Evolutionary conservation across 2,888 invertebrate genomes (phyloP).

Genomic region (Morpho achilles): DNA sequence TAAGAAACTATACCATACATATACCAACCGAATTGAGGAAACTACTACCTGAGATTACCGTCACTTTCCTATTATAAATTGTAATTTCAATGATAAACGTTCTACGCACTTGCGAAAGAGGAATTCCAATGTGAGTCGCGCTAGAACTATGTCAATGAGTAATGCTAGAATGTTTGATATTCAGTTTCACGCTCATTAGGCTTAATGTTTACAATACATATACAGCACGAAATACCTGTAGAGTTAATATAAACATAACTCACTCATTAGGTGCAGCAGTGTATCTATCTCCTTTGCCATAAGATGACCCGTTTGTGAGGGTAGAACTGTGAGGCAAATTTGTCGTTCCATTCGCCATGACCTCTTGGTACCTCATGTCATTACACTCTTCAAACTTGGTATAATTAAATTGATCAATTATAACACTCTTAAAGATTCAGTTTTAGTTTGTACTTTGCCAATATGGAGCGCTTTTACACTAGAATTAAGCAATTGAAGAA

Average conservation of each 20-base stretch:
- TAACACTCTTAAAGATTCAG: neutral
- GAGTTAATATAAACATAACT: constrained; percentile 39
- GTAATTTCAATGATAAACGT: too few species aligned
- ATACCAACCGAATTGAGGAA: neutral
- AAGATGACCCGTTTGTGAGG: constrained; percentile 54
- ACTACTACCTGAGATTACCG: too few species aligned
- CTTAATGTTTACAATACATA: constrained; percentile 3
- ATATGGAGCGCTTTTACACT: too few species aligned
- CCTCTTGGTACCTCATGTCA: constrained; percentile 52
- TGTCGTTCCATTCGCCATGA: constrained; percentile 50
- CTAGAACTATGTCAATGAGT: neutral
- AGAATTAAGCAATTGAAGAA: neutral
- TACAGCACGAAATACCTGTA: constrained; percentile 8
- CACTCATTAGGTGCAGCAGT: constrained; percentile 73
- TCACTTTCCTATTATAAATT: too few species aligned
- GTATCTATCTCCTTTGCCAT: constrained; percentile 68
- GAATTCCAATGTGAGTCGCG: neutral
- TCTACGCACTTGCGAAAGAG: neutral
- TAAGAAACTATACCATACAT: neutral
- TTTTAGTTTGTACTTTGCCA: neutral
- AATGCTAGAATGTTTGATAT: constrained; percentile 6
- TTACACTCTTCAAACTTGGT: constrained; percentile 29
- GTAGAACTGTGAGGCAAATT: constrained; percentile 34
- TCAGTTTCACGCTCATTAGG: constrained; percentile 1
- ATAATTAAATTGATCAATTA: constrained; percentile 16